These are phyloP conservation scores for Phenganax subtilis DNA, from an alignment of 92 coral and sea anemone genomes.

Conservation along the genomic window DNA sequence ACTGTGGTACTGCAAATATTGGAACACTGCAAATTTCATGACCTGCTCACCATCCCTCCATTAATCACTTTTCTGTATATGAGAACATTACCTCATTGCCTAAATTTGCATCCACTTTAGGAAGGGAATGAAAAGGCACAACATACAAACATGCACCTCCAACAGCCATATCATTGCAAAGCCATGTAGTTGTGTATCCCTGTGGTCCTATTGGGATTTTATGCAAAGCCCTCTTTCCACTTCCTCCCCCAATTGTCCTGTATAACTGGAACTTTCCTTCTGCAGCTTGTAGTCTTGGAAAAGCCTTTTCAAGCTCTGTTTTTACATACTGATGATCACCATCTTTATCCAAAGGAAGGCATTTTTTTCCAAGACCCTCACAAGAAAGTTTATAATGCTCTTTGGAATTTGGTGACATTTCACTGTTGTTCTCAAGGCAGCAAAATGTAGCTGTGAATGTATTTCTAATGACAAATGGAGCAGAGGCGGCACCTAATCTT, in stretches of 20 bases:
- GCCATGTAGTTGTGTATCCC: constrained; percentile 43
- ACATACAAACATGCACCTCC: constrained; percentile 40
- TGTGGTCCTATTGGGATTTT: constrained; percentile 44
- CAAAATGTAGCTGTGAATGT: constrained; percentile 34
- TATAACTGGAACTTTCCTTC: constrained; percentile 37
- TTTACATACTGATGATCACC: constrained; percentile 35
- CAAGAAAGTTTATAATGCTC: constrained; percentile 36
- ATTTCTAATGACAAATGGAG: constrained; percentile 26
- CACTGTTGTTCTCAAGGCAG: constrained; percentile 31
- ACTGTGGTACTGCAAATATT: no score
- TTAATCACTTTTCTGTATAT: no score
- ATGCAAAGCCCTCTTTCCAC: constrained; percentile 36
- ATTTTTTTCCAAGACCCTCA: constrained; percentile 38
- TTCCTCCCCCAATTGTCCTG: constrained; percentile 40
- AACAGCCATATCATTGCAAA: constrained; percentile 22
- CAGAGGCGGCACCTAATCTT: not conserved
- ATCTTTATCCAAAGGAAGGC: constrained; percentile 39
- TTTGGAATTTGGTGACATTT: constrained; percentile 29
- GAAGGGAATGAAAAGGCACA: constrained; percentile 30
- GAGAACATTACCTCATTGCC: not conserved
- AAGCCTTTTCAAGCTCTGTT: constrained; percentile 37
- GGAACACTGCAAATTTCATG: no score
- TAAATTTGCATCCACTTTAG: not conserved
- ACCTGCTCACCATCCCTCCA: no score
- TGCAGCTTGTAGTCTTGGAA: constrained; percentile 40